These are phyloP conservation scores for Lydus trimaculatus DNA, from an alignment of 2,888 invertebrate species.

Conservation along the genomic window DNA sequence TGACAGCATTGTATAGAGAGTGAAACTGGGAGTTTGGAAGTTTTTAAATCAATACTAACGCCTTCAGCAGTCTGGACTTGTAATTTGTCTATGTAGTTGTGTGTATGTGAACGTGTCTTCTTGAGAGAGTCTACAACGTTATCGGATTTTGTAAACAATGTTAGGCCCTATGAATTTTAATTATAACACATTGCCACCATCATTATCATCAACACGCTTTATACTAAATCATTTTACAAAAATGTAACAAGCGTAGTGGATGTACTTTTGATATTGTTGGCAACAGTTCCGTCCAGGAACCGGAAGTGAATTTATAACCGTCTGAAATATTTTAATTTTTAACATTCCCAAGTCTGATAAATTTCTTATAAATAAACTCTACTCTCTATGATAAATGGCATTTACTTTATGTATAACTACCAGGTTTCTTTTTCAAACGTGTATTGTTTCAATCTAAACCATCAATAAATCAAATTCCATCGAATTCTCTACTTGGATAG, in stretches of 20 bases:
- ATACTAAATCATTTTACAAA: slow-evolving; percentile 35
- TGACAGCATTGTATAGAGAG: slow-evolving; percentile 39
- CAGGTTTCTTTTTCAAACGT: background rate
- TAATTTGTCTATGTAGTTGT: slow-evolving; percentile 33
- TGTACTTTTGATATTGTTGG: slow-evolving; percentile 30
- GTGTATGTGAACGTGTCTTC: slow-evolving; percentile 18
- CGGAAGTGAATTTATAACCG: slow-evolving; percentile 21
- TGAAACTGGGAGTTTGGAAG: slow-evolving; percentile 48
- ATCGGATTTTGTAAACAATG: slow-evolving; percentile 45
- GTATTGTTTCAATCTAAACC: background rate
- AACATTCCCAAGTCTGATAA: background rate
- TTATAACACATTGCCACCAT: slow-evolving; percentile 40
- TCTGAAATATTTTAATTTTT: slow-evolving; percentile 9
- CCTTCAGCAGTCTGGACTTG: slow-evolving; percentile 25
- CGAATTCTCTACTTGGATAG: background rate
- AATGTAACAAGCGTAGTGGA: slow-evolving; percentile 27
- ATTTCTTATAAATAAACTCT: slow-evolving; percentile 3
- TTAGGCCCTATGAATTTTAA: slow-evolving; percentile 47
- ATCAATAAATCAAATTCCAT: slow-evolving; percentile 10
- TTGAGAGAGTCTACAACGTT: slow-evolving; percentile 38
- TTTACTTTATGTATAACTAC: background rate
- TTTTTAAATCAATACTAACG: slow-evolving; percentile 49
- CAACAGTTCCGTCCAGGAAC: slow-evolving; percentile 23
- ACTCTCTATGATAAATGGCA: slow-evolving; percentile 2
- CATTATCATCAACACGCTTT: slow-evolving; percentile 30